Conservation (phyloP, 2,888 invertebrate genomes). For the Opisthograptis luteolata region DNA sequence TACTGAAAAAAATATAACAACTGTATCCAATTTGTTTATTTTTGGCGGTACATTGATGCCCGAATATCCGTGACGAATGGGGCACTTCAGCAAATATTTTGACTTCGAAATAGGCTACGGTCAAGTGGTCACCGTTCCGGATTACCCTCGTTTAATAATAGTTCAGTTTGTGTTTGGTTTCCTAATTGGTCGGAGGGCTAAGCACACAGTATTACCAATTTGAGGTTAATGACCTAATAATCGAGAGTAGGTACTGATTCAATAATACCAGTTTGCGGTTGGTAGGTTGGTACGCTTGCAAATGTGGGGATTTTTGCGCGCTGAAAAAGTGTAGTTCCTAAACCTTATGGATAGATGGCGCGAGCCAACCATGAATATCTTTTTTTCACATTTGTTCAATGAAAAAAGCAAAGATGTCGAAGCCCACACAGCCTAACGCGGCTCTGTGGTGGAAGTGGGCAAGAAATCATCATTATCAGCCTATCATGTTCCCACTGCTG, state of each 20-base stretch:
- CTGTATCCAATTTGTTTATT: constrained; percentile 57
- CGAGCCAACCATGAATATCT: no score
- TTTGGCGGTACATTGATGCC: constrained; percentile 55
- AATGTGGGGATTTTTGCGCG: not conserved
- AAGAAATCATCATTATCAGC: no score
- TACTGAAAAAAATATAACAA: constrained; percentile 16
- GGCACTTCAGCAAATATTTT: constrained; percentile 37
- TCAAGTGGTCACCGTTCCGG: constrained; percentile 28
- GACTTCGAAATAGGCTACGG: constrained; percentile 33
- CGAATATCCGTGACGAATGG: constrained; percentile 43
- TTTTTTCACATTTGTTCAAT: no score
- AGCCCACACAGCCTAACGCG: no score
- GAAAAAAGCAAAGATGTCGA: no score
- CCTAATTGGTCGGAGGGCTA: constrained; percentile 12
- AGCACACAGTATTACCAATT: constrained; percentile 18
- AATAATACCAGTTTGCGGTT: not conserved
- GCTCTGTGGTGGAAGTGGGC: no score
- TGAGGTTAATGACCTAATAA: constrained; percentile 8
- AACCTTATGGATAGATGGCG: no score
- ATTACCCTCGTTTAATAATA: constrained; percentile 25
- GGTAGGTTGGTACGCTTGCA: not conserved
- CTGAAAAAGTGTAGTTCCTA: no score
- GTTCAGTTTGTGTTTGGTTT: constrained; percentile 18
- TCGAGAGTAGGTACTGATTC: not conserved
- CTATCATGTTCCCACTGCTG: no score